Conservation (phyloP, 2,113 vertebrate genomes). For the Todiramphus saurophagus region DNA sequence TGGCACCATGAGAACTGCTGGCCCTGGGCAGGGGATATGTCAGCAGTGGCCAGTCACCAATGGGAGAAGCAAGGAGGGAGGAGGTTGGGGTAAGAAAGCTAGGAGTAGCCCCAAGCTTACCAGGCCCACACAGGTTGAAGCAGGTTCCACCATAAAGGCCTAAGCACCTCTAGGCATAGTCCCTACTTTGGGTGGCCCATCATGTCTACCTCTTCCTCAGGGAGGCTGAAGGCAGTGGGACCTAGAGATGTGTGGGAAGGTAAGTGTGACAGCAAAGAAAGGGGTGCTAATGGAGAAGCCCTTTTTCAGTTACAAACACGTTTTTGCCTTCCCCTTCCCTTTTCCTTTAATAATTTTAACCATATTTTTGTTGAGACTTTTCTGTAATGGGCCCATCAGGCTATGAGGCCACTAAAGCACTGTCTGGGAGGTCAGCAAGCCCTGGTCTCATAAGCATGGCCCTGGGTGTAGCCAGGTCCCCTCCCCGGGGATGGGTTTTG, state of each 20-base stretch:
- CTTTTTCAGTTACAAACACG: neutral
- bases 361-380: neutral
- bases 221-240: neutral
- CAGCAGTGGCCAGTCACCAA: rapidly evolving
- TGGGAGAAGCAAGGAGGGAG: neutral
- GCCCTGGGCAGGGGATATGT: too few relatives aligned
- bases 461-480: rapidly evolving
- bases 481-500: rapidly evolving
- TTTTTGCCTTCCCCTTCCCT: too few relatives aligned
- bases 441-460: rapidly evolving
- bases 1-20: rapidly evolving
- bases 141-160: neutral
- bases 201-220: neutral
- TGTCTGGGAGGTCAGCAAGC: neutral
- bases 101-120: neutral
- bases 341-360: neutral
- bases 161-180: neutral
- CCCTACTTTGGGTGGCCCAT: rapidly evolving
- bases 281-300: neutral
- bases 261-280: neutral
- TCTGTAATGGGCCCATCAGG: neutral
- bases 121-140: neutral
- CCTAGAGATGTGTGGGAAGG: rapidly evolving
- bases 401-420: rapidly evolving
- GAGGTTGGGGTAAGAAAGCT: neutral